A percentile compares a stretch with the other conserved stretches of the same genome.
Evolutionary conservation across 2,113 vertebrate genomes (phyloP).

Genomic region (Neolamprologus devosi): DNA sequence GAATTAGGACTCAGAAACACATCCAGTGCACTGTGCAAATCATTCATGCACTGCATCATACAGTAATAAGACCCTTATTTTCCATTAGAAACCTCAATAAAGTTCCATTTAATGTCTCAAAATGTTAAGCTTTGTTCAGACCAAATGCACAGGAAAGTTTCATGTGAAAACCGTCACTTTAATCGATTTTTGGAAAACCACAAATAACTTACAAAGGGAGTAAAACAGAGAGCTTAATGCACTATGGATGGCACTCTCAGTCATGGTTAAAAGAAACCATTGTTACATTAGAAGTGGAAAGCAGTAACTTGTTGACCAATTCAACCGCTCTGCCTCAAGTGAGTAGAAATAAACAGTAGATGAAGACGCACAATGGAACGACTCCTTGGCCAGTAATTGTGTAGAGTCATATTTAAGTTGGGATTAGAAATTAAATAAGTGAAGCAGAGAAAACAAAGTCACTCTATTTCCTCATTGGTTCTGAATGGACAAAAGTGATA

Average conservation of each 20-base stretch:
- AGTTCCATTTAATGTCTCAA: not conserved
- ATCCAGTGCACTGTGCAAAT: not conserved
- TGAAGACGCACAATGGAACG: not conserved
- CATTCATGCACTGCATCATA: not conserved
- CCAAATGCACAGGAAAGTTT: not conserved
- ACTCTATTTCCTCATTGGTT: not conserved
- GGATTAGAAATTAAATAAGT: not conserved
- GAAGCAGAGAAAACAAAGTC: not conserved
- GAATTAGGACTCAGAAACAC: not conserved
- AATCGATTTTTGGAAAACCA: not conserved
- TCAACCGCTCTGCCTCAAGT: not conserved
- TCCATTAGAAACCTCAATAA: not conserved
- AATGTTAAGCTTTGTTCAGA: not conserved
- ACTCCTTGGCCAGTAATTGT: not conserved
- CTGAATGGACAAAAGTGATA: not conserved
- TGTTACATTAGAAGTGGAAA: not conserved
- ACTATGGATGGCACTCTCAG: not conserved
- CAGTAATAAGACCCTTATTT: not conserved
- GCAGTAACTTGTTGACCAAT: not conserved
- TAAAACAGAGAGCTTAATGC: not conserved
- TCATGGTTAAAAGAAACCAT: not conserved
- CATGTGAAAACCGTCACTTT: not conserved
- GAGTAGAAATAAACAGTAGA: not conserved
- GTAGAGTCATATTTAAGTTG: not conserved
- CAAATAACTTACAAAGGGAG: not conserved